phyloP scores from a whole-genome alignment of 1,140 invertebrate species.

The Zaprionus inermis region DNA sequence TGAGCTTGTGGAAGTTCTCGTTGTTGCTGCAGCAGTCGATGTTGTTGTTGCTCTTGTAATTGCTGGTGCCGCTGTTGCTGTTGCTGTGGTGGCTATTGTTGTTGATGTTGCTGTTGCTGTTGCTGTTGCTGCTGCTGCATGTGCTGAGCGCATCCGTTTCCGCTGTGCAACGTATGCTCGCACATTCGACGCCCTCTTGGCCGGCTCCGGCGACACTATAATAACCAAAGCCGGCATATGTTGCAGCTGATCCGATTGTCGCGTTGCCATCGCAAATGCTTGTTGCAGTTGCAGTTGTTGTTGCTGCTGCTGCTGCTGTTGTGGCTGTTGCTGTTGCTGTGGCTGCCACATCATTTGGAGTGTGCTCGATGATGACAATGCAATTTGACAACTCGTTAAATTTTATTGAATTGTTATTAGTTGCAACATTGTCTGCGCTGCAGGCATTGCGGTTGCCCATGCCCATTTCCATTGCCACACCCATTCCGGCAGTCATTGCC shows the following conservation, averaged over 20 bases:
- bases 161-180: conserved; percentile 42
- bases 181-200: neutral
- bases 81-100: conserved; percentile 47
- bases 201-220: conserved; percentile 5
- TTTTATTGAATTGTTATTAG: conserved; percentile 83
- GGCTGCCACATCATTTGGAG: conserved; percentile 53
- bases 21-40: conserved; percentile 19
- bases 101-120: conserved; percentile 42
- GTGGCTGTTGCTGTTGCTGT: conserved; percentile 13
- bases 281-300: conserved; percentile 22
- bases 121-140: conserved; percentile 58
- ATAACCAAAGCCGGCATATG: conserved; percentile 48
- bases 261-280: too few relatives aligned
- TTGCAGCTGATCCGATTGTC: conserved; percentile 16
- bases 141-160: conserved; percentile 69
- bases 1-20: conserved; percentile 74
- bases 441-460: conserved; percentile 53
- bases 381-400: conserved; percentile 84
- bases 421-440: conserved; percentile 55
- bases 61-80: conserved; percentile 19
- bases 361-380: conserved; percentile 83
- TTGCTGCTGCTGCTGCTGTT: conserved; percentile 3
- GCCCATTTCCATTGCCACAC: conserved; percentile 22
- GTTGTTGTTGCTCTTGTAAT: conserved; percentile 21
- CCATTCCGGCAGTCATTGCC: conserved; percentile 5